Base-by-base conservation (phyloP, 2,888 invertebrate species). In the Halictus ligatus region DNA sequence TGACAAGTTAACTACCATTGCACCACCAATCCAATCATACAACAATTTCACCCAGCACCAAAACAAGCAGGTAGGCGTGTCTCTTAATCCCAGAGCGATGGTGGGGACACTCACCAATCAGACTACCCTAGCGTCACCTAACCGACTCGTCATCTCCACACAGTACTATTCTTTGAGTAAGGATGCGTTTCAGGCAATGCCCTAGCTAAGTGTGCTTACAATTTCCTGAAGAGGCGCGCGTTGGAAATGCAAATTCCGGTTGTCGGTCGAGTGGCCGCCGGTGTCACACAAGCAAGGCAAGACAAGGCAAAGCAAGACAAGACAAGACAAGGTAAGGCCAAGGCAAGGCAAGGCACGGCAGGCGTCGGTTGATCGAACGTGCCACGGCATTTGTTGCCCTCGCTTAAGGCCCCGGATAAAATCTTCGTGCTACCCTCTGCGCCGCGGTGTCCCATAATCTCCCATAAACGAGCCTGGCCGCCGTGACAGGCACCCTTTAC, bases 331-430 rank as follows among this genome's bases (percentile, higher is more conserved):
- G 54, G 54, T 21, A n/a, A 43, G 43, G 43, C 43, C 6, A 43
- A 43, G 43, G 43, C 43, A 54, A n/a, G 10, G 54, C 21, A 21
- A 60, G 69, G 60, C 35, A 81, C 84, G 74, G 64, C 84, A 60
- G 54, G 60, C 74, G 79, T 86, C 84, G 89, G 93, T 94, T 93
- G 92, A 93, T 91, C 88, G 94, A 93, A 94, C 94, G 94, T 94
- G 94, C 93, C 93, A 82, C 87, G 90, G 94, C 94, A 94, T 94
- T 93, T 92, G 90, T 92, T 92, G 91, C 88, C 89, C 92, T 92
- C 91, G 89, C 91, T 92, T 91, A 89, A 88, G 81, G 81, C 81
- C 58, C 64, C 81, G 90, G 94, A 94, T 93, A 92, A 94, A 93
- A 94, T 94, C 93, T 91, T 90, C 75, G 69, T 54, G 89, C 91